Base-by-base conservation (phyloP, 1,140 invertebrate species). In the Eulimnadia texana region DNA sequence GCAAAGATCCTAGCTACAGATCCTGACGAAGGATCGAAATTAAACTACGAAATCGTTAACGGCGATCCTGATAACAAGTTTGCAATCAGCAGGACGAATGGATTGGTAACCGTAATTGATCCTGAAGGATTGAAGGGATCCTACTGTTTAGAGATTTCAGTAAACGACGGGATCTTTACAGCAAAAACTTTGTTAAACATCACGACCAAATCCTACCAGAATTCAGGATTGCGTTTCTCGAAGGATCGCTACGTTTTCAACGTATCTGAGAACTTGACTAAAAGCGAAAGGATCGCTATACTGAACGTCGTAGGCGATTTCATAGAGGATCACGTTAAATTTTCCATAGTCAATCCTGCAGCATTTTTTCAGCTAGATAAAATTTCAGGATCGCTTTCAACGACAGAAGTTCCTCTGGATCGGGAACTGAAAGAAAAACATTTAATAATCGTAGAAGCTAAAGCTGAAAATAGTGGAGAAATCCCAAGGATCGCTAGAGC, bases 241-340 rank as follows among this genome's bases (percentile, higher is more conserved):
- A 84, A 87, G 67, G 73, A 81, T 1, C 77, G 84, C 9, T 95
- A 94, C 71, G 82, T 83, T 67, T 88, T 84, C 20, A 80, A 80
- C 0, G 82, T 93, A 0, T 69, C 83, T 6, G 93, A 97, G 73
- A 96, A 96, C 71, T 83, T 83, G 1, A 88, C 87, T 0, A 88
- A 86, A 3, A 71, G 70, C 20, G 75, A 81, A 3, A 86, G 83
- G 0, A 81, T 96, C 1, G 81, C 83, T 49, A 84, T 94, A 1
- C 82, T 95, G 0, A 90, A 88, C 72, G 88, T 94, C 10, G 73
- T 91, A 3, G 92, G 92, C 3, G 87, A 82, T 66, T 80, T 80
- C 11, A 75, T 95, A 22, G 89, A 93, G 71, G 90, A 96, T 71
- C 88, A 95, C 71, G 74, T 96, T 0, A 77, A 84, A 64, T 98